phyloP scores from a whole-genome alignment of 2,888 invertebrate genomes.

The Drosophila testacea region DNA sequence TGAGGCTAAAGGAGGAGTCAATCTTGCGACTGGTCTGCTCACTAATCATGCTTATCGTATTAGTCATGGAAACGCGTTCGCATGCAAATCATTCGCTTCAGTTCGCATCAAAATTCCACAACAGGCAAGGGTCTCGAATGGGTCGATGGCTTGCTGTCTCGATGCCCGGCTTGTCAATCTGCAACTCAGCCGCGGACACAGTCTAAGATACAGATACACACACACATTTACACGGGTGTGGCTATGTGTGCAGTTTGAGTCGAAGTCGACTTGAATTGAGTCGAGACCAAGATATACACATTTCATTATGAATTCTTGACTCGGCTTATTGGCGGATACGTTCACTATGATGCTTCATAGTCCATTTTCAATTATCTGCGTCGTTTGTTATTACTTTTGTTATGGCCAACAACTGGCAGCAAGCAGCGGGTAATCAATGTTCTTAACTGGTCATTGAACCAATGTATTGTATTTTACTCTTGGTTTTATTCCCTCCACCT shows the following conservation, averaged over 20 bases:
- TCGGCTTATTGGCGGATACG: slow-evolving; percentile 53
- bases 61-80: slow-evolving; percentile 75
- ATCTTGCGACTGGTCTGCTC: slow-evolving; percentile 29
- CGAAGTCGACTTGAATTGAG: slow-evolving; percentile 27
- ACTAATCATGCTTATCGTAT: slow-evolving; percentile 81
- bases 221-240: slow-evolving; percentile 29
- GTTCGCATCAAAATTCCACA: slow-evolving; percentile 74
- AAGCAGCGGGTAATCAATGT: slow-evolving; percentile 76
- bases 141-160: slow-evolving; percentile 37
- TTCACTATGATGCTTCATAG: slow-evolving; percentile 63
- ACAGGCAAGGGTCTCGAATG: slow-evolving; percentile 48
- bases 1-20: not conserved
- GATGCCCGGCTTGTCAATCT: slow-evolving; percentile 64
- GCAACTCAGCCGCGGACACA: slow-evolving; percentile 42
- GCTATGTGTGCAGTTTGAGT: slow-evolving; percentile 49
- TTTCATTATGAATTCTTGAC: slow-evolving; percentile 70
- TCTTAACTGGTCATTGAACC: slow-evolving; percentile 82
- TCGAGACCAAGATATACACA: slow-evolving; percentile 32
- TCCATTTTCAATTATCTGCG: slow-evolving; percentile 80
- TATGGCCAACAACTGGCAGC: slow-evolving; percentile 54
- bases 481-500: slow-evolving; percentile 43
- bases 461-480: slow-evolving; percentile 55
- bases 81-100: slow-evolving; percentile 77
- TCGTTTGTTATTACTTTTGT: slow-evolving; percentile 80
- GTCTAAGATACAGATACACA: slow-evolving; percentile 7